Evolutionary conservation across 2,797 vertebrate genomes (phyloP).

Genomic region (Poecile montanus): DNA sequence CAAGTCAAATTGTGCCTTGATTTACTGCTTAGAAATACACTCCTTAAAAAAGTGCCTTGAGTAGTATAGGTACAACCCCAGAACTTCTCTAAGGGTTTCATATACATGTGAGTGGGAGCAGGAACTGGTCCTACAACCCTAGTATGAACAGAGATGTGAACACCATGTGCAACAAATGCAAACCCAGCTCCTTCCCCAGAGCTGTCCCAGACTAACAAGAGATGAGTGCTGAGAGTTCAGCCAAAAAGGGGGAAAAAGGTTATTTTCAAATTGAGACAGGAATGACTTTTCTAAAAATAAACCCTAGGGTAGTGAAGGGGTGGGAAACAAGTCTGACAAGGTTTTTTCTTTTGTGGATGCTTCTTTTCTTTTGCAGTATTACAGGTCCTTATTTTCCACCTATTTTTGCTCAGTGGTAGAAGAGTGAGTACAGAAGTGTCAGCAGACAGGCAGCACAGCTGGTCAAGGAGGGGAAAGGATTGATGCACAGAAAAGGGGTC

Average conservation of each 20-base stretch:
- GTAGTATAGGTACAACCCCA: neutral
- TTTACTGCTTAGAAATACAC: neutral
- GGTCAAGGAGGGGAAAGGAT: neutral
- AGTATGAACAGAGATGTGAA: neutral
- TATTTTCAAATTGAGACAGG: conserved; percentile 37
- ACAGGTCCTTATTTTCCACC: neutral
- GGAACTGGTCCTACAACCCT: neutral
- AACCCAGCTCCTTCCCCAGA: neutral
- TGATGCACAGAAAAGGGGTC: neutral
- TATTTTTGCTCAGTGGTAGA: neutral
- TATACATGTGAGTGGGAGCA: neutral
- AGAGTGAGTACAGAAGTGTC: neutral
- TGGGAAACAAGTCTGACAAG: neutral
- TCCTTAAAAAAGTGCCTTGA: neutral
- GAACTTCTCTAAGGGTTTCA: neutral
- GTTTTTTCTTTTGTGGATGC: neutral
- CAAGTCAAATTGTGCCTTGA: neutral
- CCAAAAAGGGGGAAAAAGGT: neutral
- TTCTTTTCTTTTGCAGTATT: neutral
- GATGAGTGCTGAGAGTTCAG: neutral
- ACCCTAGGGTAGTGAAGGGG: neutral
- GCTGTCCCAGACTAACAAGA: neutral
- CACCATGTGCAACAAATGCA: neutral
- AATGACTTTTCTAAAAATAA: conserved; percentile 35
- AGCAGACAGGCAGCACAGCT: neutral